Evolutionary conservation across 1,140 invertebrate genomes (phyloP), one percentile per base, ranked within the genome.

Genomic region (Apis dorsata): DNA sequence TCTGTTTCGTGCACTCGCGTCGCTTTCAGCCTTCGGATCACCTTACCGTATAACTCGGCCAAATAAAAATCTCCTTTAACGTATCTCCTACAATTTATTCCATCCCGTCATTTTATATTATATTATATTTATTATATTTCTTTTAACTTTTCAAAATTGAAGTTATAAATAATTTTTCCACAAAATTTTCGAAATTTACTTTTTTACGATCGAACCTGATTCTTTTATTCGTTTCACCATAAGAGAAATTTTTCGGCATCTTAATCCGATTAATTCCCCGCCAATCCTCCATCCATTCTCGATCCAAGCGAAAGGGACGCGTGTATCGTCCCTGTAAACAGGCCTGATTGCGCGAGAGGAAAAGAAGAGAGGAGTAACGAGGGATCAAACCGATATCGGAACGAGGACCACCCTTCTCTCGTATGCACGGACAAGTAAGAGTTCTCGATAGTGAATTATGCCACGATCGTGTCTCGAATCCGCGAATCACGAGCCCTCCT

Each of bases 321-420:
- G 82, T 89, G 79, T 76, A 73, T 60, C 24, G 84, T 62, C 65
- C 81, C 80, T 79, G 84, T 86, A 88, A 91, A 89, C 86, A 86
- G 24, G 7, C 49, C 62, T 55, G 66, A 49, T 49, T 55, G 63
- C 66, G 78, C 85, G 73, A 85, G 77, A 77, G 80, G 73, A 53
- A 69, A 66, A 34, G 76, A 49, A 77, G 66, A 53, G 59, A 81
- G 88, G 75, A 73, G 24, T 24, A 24, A 0, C 24, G 24, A 24
- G 24, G 24, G 24, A 24, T 24, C 24, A 24, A 19, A 55, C 9
- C 13, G 49, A 24, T 55, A 21, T 80, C 49, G 57, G n/a, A 57
- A 10, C 21, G n/a, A 49, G n/a, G 17, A 34, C 24, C 12, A 15
- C 12, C 66, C 17, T 12, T 51, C 13, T 44, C n/a, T 60, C 53